Evolutionary conservation across 2,797 vertebrate genomes (phyloP), one percentile per base, ranked within the genome.

Genomic region (Lindbergichthys nudifrons): DNA sequence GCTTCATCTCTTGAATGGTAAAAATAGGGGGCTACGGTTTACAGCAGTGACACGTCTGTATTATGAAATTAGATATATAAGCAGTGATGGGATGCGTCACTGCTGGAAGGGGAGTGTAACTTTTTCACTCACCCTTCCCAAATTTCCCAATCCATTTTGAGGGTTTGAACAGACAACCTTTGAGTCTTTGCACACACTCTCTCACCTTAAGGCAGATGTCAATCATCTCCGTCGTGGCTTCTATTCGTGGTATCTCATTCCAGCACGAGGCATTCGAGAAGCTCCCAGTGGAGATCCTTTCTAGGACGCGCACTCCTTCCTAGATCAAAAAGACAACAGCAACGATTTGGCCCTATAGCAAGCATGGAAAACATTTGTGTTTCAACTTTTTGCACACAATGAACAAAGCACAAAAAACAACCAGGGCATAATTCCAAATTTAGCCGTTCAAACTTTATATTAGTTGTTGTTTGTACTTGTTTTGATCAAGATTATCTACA

Each of bases 231-330:
- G 10, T 42, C 26, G 1, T n/a, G 42, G 73, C 77, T 80, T 88
- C 78, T 71, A 45, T 80, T 84, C 81, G 18, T 10, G 51, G 47
- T 68, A 47, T 63, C 41, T 16, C 61, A 53, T 67, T 80, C 48
- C 45, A 73, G 42, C 45, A 21, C 0, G 19, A 82, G 26, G 67
- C 73, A 15, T 61, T 82, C 63, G 10, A 30, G 63, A 75, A 11
- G 71, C 54, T 92, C 87, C 83, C 86, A 60, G 58, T 69, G 64
- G 88, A 90, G 75, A 88, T 77, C 80, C 76, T 91, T 89, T 90
- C 74, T 83, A 71, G 84, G 85, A 84, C 59, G 9, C 77, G 16
- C 59, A 43, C 59, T 69, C 64, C 59, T 54, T 75, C 65, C 54
- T n/a, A 82, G 77, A 89, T 88, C 88, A 90, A 90, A 89, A 85